Evolutionary conservation across 2,888 invertebrate species (phyloP), one percentile per base, ranked within the genome.

Genomic region (Leptinotarsa peninsularis): DNA sequence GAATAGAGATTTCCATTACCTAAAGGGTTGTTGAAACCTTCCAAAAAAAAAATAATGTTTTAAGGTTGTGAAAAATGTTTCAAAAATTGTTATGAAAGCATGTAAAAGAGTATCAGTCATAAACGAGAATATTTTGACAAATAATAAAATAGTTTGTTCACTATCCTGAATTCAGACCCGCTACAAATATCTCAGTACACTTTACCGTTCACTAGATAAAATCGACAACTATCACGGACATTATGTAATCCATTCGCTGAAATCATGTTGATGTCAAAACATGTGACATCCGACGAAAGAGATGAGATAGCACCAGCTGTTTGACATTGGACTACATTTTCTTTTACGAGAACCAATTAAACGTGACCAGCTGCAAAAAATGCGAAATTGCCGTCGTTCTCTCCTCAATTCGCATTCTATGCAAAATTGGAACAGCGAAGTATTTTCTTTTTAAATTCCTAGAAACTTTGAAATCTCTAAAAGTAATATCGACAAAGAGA

Each of bases 291-390:
- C 73, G 71, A 75, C 68, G 74, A 77, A 75, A 71, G 67, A 74
- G 74, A 74, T 66, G 56, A 74, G 72, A 73, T 67, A 60, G 70
- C 63, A 68, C 78, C 75, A 76, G 70, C 70, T 76, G 75, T 52
- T 73, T 66, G 77, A 77, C 77, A 75, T 77, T 77, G 75, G 71
- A 77, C 77, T 71, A 73, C 67, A 73, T 76, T 73, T 72, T 73
- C 75, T 72, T 76, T 70, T 70, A 76, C 67, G 69, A 76, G 73
- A 66, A 33, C 60, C 60, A 76, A 73, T 76, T 76, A 73, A 58
- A 60, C 72, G 70, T 67, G 67, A 73, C 72, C 49, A 7, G 73
- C 49, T 67, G 67, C 50, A 43, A 76, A 75, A 76, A 75, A 70
- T 79, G 56, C 70, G 23, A 15, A 14, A 60, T 70, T 58, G 58